phyloP scores from a whole-genome alignment of 2,888 invertebrate species.

The Proisotoma minuta region DNA sequence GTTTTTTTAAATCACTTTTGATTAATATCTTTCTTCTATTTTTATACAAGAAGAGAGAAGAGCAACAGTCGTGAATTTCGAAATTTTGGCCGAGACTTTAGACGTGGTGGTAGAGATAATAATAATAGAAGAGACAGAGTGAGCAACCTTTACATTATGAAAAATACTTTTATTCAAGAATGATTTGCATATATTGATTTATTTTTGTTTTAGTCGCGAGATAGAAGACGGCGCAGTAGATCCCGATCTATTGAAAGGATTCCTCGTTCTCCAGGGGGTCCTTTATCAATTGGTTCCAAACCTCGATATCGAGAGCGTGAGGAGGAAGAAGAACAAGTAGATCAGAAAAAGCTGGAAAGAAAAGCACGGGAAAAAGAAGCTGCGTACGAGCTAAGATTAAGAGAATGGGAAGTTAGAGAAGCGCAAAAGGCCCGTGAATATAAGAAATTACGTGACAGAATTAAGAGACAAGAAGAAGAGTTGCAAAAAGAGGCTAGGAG shows the following conservation, averaged over 20 bases:
- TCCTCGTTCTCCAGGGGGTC: constrained; percentile 59
- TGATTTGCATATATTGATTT: constrained; percentile 1
- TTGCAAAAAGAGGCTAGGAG: constrained; percentile 86
- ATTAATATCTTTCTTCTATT: background rate
- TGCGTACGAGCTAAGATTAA: constrained; percentile 71
- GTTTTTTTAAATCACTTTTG: background rate
- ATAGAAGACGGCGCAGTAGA: constrained; percentile 51
- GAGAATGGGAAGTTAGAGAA: constrained; percentile 84
- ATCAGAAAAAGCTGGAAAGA: constrained; percentile 82
- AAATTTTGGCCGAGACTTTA: constrained; percentile 48
- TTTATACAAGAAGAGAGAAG: constrained; percentile 1
- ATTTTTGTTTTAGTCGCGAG: constrained; percentile 52
- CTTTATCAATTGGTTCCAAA: constrained; percentile 24
- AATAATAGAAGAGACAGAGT: constrained; percentile 27
- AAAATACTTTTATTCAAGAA: too few relatives aligned
- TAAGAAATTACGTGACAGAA: constrained; percentile 79
- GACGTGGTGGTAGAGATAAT: constrained; percentile 40
- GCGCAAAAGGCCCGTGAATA: constrained; percentile 84
- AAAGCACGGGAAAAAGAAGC: constrained; percentile 91
- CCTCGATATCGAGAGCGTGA: constrained; percentile 62
- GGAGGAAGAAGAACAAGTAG: constrained; percentile 86
- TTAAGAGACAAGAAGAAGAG: constrained; percentile 77
- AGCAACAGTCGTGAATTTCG: constrained; percentile 49
- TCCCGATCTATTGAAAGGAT: constrained; percentile 48
- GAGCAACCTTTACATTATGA: background rate